A percentile compares a stretch with the other conserved stretches of the same genome.
These are phyloP conservation scores for Acyrthosiphon pisum DNA, from an alignment of 1,140 invertebrate genomes.

Conservation along the genomic window DNA sequence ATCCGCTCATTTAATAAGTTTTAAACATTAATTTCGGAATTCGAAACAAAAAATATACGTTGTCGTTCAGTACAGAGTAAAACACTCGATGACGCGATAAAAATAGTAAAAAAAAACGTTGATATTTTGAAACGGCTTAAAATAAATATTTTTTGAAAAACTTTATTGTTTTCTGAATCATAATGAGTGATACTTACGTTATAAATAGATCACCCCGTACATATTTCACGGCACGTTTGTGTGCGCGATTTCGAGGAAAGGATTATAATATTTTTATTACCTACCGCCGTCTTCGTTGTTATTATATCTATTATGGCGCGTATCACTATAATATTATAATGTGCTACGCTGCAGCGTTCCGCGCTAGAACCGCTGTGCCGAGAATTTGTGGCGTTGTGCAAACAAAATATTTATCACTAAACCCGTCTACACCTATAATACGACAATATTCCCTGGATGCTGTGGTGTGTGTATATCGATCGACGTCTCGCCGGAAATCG, in stretches of 20 bases:
- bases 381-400: neutral
- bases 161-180: no score
- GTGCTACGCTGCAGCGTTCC: neutral
- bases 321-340: neutral
- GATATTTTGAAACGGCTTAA: no score
- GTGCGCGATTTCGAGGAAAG: neutral
- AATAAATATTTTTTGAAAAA: no score
- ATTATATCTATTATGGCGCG: neutral
- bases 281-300: neutral
- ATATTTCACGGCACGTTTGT: neutral
- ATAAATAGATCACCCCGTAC: no score
- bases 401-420: slow-evolving; percentile 15
- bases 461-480: neutral
- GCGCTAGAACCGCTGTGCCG: neutral
- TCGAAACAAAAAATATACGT: no score
- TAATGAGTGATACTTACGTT: no score
- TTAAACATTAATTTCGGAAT: no score
- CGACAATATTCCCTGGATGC: neutral
- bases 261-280: neutral
- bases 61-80: no score
- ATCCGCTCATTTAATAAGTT: no score
- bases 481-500: neutral
- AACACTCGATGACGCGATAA: no score
- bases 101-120: no score
- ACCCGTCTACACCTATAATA: no score